These are phyloP conservation scores for Linurgus olivaceus DNA, from an alignment of 2,797 vertebrate genomes.

Conservation along the genomic window DNA sequence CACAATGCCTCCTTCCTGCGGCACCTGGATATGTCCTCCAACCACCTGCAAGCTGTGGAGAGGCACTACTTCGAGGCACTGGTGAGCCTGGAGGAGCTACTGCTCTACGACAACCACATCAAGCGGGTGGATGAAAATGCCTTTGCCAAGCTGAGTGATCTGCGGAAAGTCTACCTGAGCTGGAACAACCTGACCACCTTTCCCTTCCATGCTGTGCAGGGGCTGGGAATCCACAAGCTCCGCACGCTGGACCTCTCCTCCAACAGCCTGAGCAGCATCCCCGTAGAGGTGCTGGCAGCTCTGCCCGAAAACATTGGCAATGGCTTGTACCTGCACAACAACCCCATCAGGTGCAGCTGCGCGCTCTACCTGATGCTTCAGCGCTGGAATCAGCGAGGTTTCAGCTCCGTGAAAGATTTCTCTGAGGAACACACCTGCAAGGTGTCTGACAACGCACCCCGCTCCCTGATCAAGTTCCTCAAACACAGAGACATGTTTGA, in stretches of 20 bases:
- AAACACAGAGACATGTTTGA: conserved; percentile 81
- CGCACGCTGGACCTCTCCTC: conserved; percentile 88
- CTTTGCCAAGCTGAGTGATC: conserved; percentile 75
- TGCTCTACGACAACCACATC: conserved; percentile 90
- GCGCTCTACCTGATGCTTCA: conserved; percentile 82
- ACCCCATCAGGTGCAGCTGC: conserved; percentile 88
- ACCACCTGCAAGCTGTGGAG: conserved; percentile 77
- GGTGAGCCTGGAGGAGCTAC: conserved; percentile 81
- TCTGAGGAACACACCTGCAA: conserved; percentile 82
- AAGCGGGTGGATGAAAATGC: conserved; percentile 77
- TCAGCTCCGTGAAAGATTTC: conserved; percentile 83
- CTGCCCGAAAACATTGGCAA: conserved; percentile 81
- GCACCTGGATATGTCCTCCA: conserved; percentile 91
- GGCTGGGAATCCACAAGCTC: conserved; percentile 77
- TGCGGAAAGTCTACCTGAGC: conserved; percentile 87
- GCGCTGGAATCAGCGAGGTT: conserved; percentile 81
- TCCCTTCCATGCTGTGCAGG: conserved; percentile 85
- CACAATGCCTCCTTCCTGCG: conserved; percentile 80
- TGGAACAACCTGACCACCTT: conserved; percentile 88
- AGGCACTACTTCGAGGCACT: conserved; percentile 82
- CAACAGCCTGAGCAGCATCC: conserved; percentile 83
- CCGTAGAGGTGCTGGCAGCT: conserved; percentile 74
- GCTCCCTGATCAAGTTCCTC: conserved; percentile 82
- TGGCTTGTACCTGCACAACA: conserved; percentile 92
- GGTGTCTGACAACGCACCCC: conserved; percentile 70